Conservation (phyloP, 2,888 invertebrate genomes). For the Mechanitis mazaeus region DNA sequence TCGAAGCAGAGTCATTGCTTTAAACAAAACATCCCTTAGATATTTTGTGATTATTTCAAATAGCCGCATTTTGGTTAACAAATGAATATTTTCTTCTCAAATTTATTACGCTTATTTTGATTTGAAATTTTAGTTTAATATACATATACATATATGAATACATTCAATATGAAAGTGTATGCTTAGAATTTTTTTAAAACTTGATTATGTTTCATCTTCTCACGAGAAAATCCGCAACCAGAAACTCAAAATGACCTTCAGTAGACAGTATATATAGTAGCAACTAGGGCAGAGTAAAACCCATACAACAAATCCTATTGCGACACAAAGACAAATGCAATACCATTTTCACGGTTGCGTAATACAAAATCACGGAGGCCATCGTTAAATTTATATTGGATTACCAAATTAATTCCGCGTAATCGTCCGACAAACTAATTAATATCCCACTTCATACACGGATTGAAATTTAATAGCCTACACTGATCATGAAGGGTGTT, state of each 20-base stretch:
- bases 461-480: constrained; percentile 64
- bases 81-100: constrained; percentile 26
- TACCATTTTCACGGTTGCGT: constrained; percentile 30
- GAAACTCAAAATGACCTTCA: no score
- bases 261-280: no score
- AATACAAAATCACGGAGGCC: constrained; percentile 32
- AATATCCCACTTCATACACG: constrained; percentile 52
- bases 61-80: constrained; percentile 26
- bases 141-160: neutral
- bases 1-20: constrained; percentile 10
- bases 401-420: constrained; percentile 66
- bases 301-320: neutral
- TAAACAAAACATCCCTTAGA: constrained; percentile 17
- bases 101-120: constrained; percentile 17
- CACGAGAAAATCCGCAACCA: no score
- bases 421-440: constrained; percentile 61
- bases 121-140: constrained; percentile 9
- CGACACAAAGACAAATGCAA: constrained; percentile 26
- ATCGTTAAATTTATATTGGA: constrained; percentile 62
- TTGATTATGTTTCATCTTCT: no score
- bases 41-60: constrained; percentile 24
- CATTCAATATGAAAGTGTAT: no score
- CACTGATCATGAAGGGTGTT: constrained; percentile 39
- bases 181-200: no score
- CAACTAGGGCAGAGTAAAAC: neutral